Percentiles rank a stretch among this genome's conserved stretches.
These are phyloP conservation scores for Trididemnum miniatum DNA, from an alignment of 23 tunicate species.

Conservation along the genomic window DNA sequence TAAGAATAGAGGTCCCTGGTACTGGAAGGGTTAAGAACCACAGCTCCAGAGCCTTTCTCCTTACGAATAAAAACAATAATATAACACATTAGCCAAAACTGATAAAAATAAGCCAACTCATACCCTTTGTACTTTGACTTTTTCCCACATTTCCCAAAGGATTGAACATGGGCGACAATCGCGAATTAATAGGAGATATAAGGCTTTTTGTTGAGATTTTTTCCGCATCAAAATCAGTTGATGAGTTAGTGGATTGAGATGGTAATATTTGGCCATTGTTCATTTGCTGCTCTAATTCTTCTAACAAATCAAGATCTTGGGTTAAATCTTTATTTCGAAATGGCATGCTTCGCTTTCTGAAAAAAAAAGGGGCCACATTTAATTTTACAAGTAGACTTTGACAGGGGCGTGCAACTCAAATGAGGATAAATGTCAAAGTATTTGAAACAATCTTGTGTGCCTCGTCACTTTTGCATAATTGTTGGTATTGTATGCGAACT, in stretches of 20 bases:
- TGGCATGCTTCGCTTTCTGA: slow-evolving; percentile 71
- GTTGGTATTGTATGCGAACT: too few relatives aligned
- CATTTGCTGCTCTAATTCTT: slow-evolving; percentile 28
- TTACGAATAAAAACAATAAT: neutral
- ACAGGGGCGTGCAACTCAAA: too few relatives aligned
- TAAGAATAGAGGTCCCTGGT: too few relatives aligned
- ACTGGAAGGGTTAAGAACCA: too few relatives aligned
- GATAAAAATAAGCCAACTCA: neutral
- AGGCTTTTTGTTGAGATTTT: slow-evolving; percentile 13
- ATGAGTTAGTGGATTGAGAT: slow-evolving; percentile 2
- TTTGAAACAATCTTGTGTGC: too few relatives aligned
- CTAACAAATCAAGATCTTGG: slow-evolving; percentile 35
- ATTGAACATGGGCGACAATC: slow-evolving; percentile 15
- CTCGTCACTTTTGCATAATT: too few relatives aligned
- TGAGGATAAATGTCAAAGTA: too few relatives aligned
- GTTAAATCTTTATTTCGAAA: slow-evolving; percentile 44
- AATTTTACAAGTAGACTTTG: too few relatives aligned
- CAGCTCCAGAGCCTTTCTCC: too few relatives aligned
- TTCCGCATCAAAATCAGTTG: slow-evolving; percentile 21
- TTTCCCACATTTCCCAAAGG: slow-evolving; percentile 27
- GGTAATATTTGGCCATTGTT: neutral
- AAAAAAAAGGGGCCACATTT: too few relatives aligned
- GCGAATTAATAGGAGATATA: slow-evolving; percentile 19
- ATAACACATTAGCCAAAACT: neutral
- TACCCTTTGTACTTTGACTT: slow-evolving; percentile 5